Conservation (phyloP, 2,888 invertebrate species). For the Drosophila eohydei region DNA sequence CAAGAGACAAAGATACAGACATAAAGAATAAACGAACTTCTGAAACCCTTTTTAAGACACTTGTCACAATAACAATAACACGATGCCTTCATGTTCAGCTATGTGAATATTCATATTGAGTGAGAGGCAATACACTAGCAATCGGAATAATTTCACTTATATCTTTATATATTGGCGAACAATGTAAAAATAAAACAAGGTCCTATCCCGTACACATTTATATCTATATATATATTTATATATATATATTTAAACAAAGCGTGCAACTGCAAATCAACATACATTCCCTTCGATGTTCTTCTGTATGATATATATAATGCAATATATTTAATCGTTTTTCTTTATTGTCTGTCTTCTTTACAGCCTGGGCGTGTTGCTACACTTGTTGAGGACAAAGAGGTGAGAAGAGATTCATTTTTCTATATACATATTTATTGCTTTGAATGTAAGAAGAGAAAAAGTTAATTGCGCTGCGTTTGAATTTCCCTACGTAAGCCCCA, state of each 20-base stretch:
- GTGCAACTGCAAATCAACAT: constrained; percentile 24
- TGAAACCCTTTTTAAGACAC: not conserved
- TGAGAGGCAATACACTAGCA: not conserved
- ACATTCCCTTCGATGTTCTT: not conserved
- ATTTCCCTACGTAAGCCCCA: constrained; percentile 82
- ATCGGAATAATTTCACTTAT: not conserved
- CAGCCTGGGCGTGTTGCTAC: constrained; percentile 97
- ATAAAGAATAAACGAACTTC: not conserved
- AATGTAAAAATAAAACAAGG: constrained; percentile 60
- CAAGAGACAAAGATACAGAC: not conserved
- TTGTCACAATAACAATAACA: constrained; percentile 1
- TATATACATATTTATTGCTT: not conserved
- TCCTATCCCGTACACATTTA: constrained; percentile 6
- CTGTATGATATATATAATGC: constrained; percentile 4
- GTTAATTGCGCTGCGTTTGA: constrained; percentile 52
- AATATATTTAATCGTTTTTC: constrained; percentile 30
- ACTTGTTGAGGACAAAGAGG: constrained; percentile 91
- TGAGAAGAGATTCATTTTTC: constrained; percentile 83
- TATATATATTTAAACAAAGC: constrained; percentile 37
- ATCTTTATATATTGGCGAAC: constrained; percentile 16
- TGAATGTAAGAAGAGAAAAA: constrained; percentile 32
- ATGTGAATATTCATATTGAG: not conserved
- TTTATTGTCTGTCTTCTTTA: constrained; percentile 83
- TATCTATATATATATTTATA: not conserved
- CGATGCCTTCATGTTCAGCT: not conserved